Evolutionary conservation across 92 coral and sea anemone genomes (phyloP).

Genomic region (Zoanthus sansibaricus): DNA sequence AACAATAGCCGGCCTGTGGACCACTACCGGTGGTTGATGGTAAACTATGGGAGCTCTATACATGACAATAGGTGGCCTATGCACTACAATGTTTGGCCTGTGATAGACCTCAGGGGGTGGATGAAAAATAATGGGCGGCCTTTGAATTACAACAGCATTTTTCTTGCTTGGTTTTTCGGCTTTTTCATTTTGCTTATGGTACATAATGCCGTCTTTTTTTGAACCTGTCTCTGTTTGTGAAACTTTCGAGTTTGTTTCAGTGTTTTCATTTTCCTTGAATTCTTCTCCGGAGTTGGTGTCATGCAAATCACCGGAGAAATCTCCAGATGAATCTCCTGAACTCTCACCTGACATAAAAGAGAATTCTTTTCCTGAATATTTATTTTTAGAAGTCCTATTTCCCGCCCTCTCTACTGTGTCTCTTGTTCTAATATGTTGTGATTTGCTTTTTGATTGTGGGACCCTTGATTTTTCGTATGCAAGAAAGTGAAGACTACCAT

Average conservation of each 20-base stretch:
- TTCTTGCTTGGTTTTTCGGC: constrained; percentile 82
- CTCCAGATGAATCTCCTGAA: constrained; percentile 59
- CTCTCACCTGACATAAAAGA: constrained; percentile 26
- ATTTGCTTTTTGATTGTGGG: constrained; percentile 54
- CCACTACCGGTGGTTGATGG: constrained; percentile 99
- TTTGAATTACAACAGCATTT: constrained; percentile 93
- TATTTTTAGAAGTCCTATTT: constrained; percentile 29
- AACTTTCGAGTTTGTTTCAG: constrained; percentile 44
- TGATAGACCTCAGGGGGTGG: constrained; percentile 99
- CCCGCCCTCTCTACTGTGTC: constrained; percentile 49
- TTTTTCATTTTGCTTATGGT: constrained; percentile 59
- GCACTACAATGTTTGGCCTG: constrained; percentile 97
- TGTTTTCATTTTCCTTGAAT: constrained; percentile 3
- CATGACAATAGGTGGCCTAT: constrained; percentile 96
- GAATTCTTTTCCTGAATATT: background rate
- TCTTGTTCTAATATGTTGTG: background rate
- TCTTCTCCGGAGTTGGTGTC: constrained; percentile 20
- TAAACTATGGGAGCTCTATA: constrained; percentile 96
- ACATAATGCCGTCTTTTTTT: constrained; percentile 46
- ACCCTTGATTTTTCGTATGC: constrained; percentile 87
- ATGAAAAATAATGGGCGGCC: constrained; percentile 97
- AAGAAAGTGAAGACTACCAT: constrained; percentile 68
- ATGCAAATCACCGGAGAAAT: constrained; percentile 39
- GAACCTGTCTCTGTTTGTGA: constrained; percentile 70
- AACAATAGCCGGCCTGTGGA: constrained; percentile 98